These are phyloP conservation scores for Syrmaticus mikado DNA, from an alignment of 2,113 vertebrate species.

Conservation along the genomic window DNA sequence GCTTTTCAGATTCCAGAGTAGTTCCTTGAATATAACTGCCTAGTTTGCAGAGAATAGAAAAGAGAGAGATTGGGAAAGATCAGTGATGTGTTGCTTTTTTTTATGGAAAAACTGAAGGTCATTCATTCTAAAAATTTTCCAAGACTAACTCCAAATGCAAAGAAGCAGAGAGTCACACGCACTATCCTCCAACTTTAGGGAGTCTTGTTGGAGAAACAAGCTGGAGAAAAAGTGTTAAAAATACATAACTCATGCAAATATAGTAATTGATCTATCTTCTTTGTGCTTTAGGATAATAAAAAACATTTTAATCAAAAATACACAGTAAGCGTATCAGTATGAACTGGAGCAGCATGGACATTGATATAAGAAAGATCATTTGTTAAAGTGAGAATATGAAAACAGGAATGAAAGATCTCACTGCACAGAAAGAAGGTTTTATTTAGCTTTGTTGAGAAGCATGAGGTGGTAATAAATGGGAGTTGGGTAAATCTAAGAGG, in stretches of 20 bases:
- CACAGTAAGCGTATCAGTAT: not conserved
- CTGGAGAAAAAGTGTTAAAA: not conserved
- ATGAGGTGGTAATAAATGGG: not conserved
- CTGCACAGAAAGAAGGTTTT: not conserved
- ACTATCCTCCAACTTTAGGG: not conserved
- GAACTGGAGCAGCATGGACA: accelerated
- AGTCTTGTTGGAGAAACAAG: not conserved
- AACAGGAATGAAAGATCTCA: not conserved
- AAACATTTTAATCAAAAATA: not conserved
- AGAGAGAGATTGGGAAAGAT: not conserved
- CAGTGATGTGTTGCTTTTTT: not conserved
- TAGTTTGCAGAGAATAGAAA: not conserved
- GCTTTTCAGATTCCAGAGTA: not conserved
- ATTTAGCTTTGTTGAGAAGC: not conserved
- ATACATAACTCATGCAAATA: not conserved
- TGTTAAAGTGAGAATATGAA: not conserved
- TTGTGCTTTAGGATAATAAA: not conserved
- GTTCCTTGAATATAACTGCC: not conserved
- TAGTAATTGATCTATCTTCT: not conserved
- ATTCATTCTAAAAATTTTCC: not conserved
- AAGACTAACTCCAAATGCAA: not conserved
- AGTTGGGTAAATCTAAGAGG: not conserved
- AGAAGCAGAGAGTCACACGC: not conserved
- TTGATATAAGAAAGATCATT: not conserved
- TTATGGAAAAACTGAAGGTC: not conserved